Base-by-base conservation (phyloP, 2,113 vertebrate genomes). In the Ceyx margarethae region DNA sequence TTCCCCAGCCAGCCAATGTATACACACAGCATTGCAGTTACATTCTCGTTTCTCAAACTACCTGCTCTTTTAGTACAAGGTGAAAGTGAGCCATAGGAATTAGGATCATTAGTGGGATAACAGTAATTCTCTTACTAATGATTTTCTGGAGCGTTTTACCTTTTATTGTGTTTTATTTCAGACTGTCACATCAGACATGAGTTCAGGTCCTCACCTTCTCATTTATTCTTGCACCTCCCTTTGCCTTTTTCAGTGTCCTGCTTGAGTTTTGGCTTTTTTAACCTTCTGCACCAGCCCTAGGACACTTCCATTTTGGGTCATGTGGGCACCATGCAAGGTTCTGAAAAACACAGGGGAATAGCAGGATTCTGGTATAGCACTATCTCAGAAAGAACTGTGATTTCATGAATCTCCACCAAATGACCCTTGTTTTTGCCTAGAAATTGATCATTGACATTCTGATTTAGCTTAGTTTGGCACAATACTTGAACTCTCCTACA, bases 261-360 rank as follows among this genome's bases (percentile, higher is more conserved):
- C 45, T 50, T 37, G 40, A 5, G 3, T 1, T 60, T 54, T 61
- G 48, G 7, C 4, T 25, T 58, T 64, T 42, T 76, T 73, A 15
- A n/a, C 37, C 15, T 80, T 79, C 23, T 56, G 17, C 56, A 60
- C 53, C 23, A 84, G 40, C 15, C 19, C 9, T n/a, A 40, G 6
- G 22, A 22, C 14, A 22, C 15, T 81, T 76, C n/a, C 3, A 16
- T 67, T 74, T 22, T 86, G 45, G 35, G 57, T 45, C 46, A 23
- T 6, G 20, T 45, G 6, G 68, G 9, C 8, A 28, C 42, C 0
- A 0, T 53, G 28, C 23, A 57, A 46, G 25, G 25, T 75, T 43
- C 14, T 88, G 78, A 33, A 84, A 62, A 69, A 68, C 33, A 17
- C n/a, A 28, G 35, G 13, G 14, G n/a, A 76, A 37, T 37, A 35